A percentile compares a stretch with the other conserved stretches of the same genome.
phyloP scores from a whole-genome alignment of 2,797 vertebrate genomes.

The Silurus aristotelis region DNA sequence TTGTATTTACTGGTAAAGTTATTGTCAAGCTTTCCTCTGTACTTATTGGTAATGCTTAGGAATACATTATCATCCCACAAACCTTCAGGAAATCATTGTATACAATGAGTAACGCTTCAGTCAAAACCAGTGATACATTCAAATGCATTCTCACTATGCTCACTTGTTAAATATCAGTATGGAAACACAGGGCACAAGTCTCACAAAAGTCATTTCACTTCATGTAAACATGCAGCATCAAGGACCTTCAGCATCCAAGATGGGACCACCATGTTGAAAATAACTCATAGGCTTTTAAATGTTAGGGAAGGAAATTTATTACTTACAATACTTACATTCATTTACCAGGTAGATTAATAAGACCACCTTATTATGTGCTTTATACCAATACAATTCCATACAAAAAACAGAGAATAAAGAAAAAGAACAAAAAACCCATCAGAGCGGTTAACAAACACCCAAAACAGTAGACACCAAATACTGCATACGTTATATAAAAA shows the following conservation, averaged over 20 bases:
- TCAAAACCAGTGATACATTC: neutral
- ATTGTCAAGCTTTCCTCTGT: neutral
- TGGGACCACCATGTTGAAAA: neutral
- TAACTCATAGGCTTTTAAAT: neutral
- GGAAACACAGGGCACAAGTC: neutral
- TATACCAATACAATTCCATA: neutral
- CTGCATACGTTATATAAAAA: neutral
- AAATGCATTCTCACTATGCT: neutral
- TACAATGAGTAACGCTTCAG: neutral
- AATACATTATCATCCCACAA: neutral
- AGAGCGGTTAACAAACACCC: neutral
- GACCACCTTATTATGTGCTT: neutral
- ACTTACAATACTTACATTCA: neutral
- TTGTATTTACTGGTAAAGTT: too few relatives aligned
- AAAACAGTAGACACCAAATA: neutral
- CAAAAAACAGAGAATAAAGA: neutral
- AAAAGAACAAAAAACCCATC: neutral
- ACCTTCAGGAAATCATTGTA: neutral
- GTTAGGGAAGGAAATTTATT: neutral
- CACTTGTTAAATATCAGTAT: neutral
- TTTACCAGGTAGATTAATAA: neutral
- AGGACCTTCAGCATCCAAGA: constrained; percentile 10
- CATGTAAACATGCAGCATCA: neutral
- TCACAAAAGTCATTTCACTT: neutral
- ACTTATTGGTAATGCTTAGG: neutral